Evolutionary conservation across 2,113 vertebrate genomes (phyloP), one percentile per base, ranked within the genome.

Genomic region (Girardinichthys multiradiatus): DNA sequence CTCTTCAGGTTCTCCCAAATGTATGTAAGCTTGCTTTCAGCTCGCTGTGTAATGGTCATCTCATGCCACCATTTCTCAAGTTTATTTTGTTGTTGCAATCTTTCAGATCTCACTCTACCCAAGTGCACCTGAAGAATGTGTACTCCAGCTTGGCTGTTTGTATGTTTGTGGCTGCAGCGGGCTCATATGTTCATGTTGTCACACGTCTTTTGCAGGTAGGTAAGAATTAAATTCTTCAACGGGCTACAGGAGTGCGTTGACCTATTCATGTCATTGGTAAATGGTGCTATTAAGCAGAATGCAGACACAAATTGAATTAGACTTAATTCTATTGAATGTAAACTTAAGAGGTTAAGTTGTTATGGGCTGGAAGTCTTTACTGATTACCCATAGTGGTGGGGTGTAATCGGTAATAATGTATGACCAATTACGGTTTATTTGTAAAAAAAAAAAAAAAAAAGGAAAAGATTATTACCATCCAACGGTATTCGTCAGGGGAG

Each of bases 1-100:
- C 94, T 98, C 76, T 94, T 97, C 63, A 98, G 97, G 85, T 96
- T 99, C 82, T 98, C 97, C 79, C 96, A 98, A 74, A 98, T 99
- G 98, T 99, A 83, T 93, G 96, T 93, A 64, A 54, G 42, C 70
- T 2, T 27, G 24, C 33, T 15, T 30, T 19, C 0, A 4, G 17
- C 29, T 64, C 27, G 64, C 35, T 24, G 0, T 15, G 27, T 6
- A 28, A 39, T 19, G 2, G 15, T 73, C 31, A 17, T 48, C 27
- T 59, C 1, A 0, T 5, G 19, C 33, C 31, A 37, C 35, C 1
- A 8, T 64, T 0, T 26, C 42, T 57, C 12, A 4, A 19, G 28
- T 15, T 2, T 15, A 33, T 9, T 48, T 85, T n/a, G n/a, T 3
- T 42, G 5, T 31, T 6, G 45, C 68, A 30, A 48, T 19, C 39